These are phyloP conservation scores for Popillia japonica DNA, from an alignment of 1,140 invertebrate genomes.

Conservation along the genomic window DNA sequence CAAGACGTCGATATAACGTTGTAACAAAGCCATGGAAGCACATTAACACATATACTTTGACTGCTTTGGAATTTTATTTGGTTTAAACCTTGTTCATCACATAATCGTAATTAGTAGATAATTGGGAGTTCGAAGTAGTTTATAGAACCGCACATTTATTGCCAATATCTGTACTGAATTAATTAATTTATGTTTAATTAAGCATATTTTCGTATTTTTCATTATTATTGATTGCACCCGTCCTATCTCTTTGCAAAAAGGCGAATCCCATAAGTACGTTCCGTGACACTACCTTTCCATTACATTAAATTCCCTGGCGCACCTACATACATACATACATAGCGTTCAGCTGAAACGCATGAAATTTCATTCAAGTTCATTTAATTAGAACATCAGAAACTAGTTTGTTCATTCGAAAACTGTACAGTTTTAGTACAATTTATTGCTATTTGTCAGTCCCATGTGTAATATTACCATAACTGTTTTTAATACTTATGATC, in stretches of 20 bases:
- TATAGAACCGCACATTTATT: too few relatives aligned
- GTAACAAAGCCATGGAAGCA: too few relatives aligned
- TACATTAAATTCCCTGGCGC: constrained; percentile 16
- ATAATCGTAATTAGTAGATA: too few relatives aligned
- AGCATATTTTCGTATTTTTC: background rate
- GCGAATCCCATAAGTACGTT: background rate
- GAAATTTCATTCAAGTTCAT: background rate
- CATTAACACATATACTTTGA: too few relatives aligned
- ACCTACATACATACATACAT: background rate
- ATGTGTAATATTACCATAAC: too few relatives aligned
- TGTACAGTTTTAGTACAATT: background rate
- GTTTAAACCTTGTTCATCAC: too few relatives aligned
- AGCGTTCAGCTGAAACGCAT: background rate
- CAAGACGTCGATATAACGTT: too few relatives aligned
- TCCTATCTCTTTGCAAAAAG: background rate
- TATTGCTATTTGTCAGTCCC: too few relatives aligned
- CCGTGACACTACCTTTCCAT: constrained; percentile 11
- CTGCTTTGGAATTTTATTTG: too few relatives aligned
- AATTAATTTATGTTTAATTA: too few relatives aligned
- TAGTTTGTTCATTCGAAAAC: background rate
- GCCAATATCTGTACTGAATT: too few relatives aligned
- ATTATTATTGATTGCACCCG: background rate
- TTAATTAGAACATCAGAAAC: constrained; percentile 8
- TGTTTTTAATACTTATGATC: background rate
- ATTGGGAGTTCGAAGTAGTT: too few relatives aligned